These are phyloP conservation scores for Trichopria drosophilae DNA, from an alignment of 2,888 invertebrate genomes.

Conservation along the genomic window DNA sequence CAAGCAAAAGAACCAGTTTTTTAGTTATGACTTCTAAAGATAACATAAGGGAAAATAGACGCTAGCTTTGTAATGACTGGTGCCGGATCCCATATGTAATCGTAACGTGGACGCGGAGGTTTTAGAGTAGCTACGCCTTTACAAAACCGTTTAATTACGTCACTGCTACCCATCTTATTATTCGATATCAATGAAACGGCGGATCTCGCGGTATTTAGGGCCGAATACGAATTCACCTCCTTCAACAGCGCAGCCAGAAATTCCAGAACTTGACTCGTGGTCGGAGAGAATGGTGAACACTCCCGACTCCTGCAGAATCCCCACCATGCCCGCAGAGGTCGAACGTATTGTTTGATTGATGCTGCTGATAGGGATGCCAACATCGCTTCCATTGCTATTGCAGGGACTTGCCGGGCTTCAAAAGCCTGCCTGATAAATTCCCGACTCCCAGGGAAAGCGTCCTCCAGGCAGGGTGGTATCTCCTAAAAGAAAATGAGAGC, in stretches of 20 bases:
- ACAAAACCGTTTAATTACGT: constrained; percentile 31
- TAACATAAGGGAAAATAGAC: constrained; percentile 13
- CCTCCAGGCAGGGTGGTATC: constrained; percentile 19
- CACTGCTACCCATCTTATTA: constrained; percentile 23
- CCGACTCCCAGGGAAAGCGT: constrained; percentile 30
- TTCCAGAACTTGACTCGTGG: constrained; percentile 9
- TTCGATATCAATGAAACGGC: constrained; percentile 17
- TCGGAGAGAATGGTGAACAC: constrained; percentile 11
- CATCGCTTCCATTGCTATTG: constrained; percentile 17
- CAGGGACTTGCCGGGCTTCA: constrained; percentile 7
- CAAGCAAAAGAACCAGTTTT: constrained; percentile 29
- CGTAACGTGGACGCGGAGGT: constrained; percentile 34
- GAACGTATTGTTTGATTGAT: constrained; percentile 31
- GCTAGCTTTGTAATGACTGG: constrained; percentile 34
- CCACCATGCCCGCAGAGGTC: constrained; percentile 27
- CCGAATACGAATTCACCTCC: constrained; percentile 14
- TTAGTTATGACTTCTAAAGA: constrained; percentile 17
- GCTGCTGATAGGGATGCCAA: constrained; percentile 27
- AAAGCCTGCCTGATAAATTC: constrained; percentile 26
- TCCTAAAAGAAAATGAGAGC: too few relatives aligned
- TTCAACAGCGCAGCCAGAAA: constrained; percentile 19
- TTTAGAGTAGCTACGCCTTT: constrained; percentile 33
- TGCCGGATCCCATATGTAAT: constrained; percentile 38
- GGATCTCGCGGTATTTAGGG: too few relatives aligned
- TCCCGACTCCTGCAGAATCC: constrained; percentile 13